Conservation (phyloP, 2,797 vertebrate species). For the Calcarius lapponicus region DNA sequence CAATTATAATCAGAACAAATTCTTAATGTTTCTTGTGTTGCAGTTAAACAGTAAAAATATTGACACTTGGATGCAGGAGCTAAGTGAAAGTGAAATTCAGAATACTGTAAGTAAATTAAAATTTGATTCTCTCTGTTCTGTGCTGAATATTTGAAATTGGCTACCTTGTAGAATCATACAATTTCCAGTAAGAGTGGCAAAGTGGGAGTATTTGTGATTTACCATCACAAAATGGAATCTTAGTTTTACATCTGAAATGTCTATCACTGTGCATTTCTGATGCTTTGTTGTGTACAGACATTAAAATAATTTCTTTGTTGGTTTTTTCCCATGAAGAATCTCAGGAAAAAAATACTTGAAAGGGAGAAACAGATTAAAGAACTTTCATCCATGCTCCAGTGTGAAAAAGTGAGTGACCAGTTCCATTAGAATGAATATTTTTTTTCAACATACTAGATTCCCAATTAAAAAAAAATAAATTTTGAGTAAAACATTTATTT, state of each 20-base stretch:
- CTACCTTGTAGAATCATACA: neutral
- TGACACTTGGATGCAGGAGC: constrained; percentile 73
- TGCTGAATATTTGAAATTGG: neutral
- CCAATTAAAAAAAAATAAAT: neutral
- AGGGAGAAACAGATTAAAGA: constrained; percentile 79
- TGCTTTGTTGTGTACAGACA: neutral
- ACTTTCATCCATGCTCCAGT: constrained; percentile 74
- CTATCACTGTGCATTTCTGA: neutral
- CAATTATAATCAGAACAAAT: neutral
- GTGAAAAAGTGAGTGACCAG: constrained; percentile 79
- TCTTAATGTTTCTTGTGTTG: neutral
- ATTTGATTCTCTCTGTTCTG: neutral
- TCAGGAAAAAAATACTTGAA: constrained; percentile 79
- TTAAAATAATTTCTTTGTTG: neutral
- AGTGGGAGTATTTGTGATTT: neutral
- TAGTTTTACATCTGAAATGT: neutral
- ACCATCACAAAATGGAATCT: neutral
- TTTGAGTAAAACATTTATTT: neutral
- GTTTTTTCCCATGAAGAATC: constrained; percentile 47
- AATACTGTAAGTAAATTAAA: constrained; percentile 73
- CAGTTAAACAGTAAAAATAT: constrained; percentile 73
- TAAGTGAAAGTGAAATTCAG: constrained; percentile 79
- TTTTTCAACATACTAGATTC: neutral
- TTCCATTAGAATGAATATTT: neutral
- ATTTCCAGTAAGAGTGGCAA: neutral